Evolutionary conservation across 2,113 vertebrate species (phyloP), one percentile per base, ranked within the genome.

Genomic region (Nesogale talazaci): DNA sequence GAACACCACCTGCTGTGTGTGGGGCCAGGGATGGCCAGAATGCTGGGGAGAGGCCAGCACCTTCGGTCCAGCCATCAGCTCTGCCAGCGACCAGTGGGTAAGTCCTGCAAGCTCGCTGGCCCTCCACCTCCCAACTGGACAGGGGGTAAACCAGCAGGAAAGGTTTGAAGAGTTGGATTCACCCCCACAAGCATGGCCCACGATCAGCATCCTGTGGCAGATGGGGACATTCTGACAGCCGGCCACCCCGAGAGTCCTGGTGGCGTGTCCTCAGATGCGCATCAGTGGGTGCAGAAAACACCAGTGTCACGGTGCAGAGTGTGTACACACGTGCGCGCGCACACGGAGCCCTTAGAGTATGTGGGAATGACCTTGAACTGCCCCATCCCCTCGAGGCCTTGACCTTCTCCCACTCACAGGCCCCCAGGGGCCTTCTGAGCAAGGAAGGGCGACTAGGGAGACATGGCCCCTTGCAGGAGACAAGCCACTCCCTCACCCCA

Each of bases 311-410:
- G 1, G 34, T 16, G 5, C 34, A 72, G 0, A 61, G 17, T 23
- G 4, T n/a, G 17, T 3, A 0, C 1, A 52, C 11, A 7, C 2
- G 17, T 27, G 42, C 27, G 6, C 20, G 4, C 27, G 14, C 46
- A 52, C 46, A 52, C 46, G 46, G 10, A 52, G 46, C 46, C 46
- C 46, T 52, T 52, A 52, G 4, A 23, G 69, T 2, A 16, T 5
- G 69, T 19, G 8, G 3, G 67, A 69, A 31, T n/a, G 31, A 16
- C 76, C 81, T 56, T 9, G 19, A 31, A 2, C 4, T 4, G 12
- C 2, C 17, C 42, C 70, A 4, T 0, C 19, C 20, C 23, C 31
- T 34, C 6, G 10, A 16, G 1, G 29, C 7, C 36, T 0, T 16
- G 12, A 40, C 61, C 2, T 0, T 10, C 23, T 69, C 34, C 0